Percentiles rank a stretch among this genome's conserved stretches.
Conservation (phyloP, 2,113 vertebrate genomes). For the Bungarus multicinctus region DNA sequence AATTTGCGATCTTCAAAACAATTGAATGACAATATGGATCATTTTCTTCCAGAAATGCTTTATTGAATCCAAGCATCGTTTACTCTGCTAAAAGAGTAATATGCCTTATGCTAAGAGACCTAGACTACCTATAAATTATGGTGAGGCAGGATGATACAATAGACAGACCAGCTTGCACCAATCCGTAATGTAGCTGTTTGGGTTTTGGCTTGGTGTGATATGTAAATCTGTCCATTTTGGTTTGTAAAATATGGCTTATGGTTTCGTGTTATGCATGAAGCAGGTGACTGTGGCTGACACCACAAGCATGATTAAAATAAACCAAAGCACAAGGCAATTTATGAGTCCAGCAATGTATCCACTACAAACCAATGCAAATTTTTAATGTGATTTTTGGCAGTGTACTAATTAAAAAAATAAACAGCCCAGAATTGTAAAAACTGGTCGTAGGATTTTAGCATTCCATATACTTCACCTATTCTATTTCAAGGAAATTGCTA, state of each 20-base stretch:
- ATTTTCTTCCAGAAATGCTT: constrained; percentile 38
- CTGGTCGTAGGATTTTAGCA: not conserved
- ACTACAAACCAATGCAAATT: not conserved
- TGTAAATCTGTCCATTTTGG: not conserved
- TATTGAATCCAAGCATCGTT: constrained; percentile 5
- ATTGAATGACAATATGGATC: constrained; percentile 34
- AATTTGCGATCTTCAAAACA: not conserved
- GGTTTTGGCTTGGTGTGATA: not conserved
- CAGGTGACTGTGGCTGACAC: not conserved
- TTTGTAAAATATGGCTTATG: not conserved
- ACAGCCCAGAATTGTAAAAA: not conserved
- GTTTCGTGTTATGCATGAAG: not conserved
- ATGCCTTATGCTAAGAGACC: not conserved
- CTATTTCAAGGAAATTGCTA: not conserved
- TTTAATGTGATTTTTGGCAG: not conserved
- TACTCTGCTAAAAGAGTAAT: not conserved
- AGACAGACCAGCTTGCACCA: not conserved
- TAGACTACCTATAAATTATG: not conserved
- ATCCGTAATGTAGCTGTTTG: not conserved
- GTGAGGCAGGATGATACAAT: not conserved
- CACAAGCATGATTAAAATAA: not conserved
- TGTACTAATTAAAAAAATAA: not conserved
- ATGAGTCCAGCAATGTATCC: not conserved
- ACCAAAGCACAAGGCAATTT: not conserved
- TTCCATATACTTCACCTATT: not conserved